Percentiles rank a stretch among this genome's conserved stretches.
phyloP scores from a whole-genome alignment of 2,113 vertebrate genomes.

The Eulemur macaco region DNA sequence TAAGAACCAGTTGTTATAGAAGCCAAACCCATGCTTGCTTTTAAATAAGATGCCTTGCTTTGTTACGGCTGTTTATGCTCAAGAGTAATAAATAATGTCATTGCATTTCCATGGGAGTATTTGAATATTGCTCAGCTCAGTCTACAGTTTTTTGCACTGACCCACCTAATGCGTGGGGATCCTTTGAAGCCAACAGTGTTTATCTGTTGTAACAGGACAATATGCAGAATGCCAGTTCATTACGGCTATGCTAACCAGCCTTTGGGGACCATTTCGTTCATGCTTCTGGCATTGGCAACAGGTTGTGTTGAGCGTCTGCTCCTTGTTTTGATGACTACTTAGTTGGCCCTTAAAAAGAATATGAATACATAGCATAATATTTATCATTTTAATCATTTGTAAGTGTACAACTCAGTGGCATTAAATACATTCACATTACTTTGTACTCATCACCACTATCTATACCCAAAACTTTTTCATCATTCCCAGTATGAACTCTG shows the following conservation, averaged over 20 bases:
- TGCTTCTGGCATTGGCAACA: background rate
- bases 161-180: background rate
- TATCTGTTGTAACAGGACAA: background rate
- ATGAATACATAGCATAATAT: too few relatives aligned
- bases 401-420: background rate
- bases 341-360: too few relatives aligned
- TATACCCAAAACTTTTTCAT: background rate
- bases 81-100: background rate
- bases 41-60: background rate
- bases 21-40: background rate
- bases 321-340: background rate
- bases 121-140: background rate
- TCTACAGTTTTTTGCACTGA: background rate
- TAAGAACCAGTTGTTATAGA: background rate
- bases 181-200: background rate
- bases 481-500: background rate
- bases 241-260: background rate
- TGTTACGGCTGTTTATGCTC: background rate
- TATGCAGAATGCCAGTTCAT: background rate
- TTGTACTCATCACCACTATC: background rate
- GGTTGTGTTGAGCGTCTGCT: background rate
- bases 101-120: background rate
- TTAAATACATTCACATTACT: background rate
- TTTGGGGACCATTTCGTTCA: background rate
- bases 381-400: background rate